Percentiles rank a stretch among this genome's conserved stretches.
Conservation (phyloP, 2,888 invertebrate genomes). For the Bhutanitis thaidina region DNA sequence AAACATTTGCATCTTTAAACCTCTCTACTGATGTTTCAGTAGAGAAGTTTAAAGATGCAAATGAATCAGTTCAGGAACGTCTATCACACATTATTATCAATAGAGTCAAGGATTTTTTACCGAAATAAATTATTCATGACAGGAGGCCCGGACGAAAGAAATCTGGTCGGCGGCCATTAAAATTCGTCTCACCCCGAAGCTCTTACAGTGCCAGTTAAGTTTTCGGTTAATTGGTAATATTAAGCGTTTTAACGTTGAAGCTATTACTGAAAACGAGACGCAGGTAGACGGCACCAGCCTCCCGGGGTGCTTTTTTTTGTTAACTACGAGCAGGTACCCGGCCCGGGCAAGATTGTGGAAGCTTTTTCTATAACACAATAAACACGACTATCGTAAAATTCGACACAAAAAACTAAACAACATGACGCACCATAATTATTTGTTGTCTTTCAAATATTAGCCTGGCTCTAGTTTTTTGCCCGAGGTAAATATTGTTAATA, state of each 20-base stretch:
- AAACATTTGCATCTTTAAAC: conserved; percentile 56
- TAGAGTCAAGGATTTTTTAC: conserved; percentile 35
- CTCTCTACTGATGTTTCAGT: too few relatives aligned
- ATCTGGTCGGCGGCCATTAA: conserved; percentile 48
- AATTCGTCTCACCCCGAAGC: conserved; percentile 57
- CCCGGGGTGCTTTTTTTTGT: conserved; percentile 57
- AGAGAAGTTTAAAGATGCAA: too few relatives aligned
- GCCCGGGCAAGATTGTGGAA: conserved; percentile 48
- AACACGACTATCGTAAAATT: conserved; percentile 21
- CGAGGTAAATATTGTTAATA: too few relatives aligned
- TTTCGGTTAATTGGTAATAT: conserved; percentile 68
- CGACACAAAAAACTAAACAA: conserved; percentile 10
- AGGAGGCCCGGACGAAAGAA: conserved; percentile 38
- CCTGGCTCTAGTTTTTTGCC: not conserved
- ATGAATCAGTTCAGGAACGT: too few relatives aligned
- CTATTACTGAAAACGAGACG: conserved; percentile 63
- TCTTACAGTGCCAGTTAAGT: conserved; percentile 56
- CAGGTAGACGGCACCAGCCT: conserved; percentile 67
- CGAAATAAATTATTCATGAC: conserved; percentile 64
- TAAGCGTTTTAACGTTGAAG: conserved; percentile 58
- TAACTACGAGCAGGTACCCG: conserved; percentile 62
- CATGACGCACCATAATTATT: conserved; percentile 13
- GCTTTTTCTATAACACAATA: conserved; percentile 40
- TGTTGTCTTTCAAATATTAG: not conserved
- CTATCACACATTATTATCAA: conserved; percentile 22